A percentile compares a stretch with the other conserved stretches of the same genome.
These are phyloP conservation scores for Amphibalanus amphitrite DNA, from an alignment of 1,140 invertebrate species.

Conservation along the genomic window DNA sequence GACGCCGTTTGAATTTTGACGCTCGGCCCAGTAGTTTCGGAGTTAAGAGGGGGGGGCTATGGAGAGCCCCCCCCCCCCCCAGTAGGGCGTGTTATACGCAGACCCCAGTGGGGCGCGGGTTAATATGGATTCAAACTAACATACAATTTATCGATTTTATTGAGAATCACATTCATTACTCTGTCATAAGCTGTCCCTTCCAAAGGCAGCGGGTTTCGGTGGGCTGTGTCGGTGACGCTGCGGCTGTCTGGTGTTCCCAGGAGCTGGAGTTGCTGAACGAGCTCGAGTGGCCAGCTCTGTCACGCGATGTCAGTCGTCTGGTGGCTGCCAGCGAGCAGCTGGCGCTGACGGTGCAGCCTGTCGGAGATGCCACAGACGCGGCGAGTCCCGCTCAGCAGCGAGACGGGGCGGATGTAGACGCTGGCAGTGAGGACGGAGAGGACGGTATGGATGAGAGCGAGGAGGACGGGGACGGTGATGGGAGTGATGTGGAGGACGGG, in stretches of 20 bases:
- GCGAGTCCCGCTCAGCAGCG: background rate
- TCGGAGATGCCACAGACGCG: constrained; percentile 7
- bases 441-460: background rate
- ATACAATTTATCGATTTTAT: constrained; percentile 1
- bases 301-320: constrained; percentile 4
- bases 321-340: background rate
- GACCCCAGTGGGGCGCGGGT: too few relatives aligned
- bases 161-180: background rate
- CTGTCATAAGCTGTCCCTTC: too few relatives aligned
- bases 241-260: too few relatives aligned
- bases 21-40: too few relatives aligned
- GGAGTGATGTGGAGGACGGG: constrained; percentile 7
- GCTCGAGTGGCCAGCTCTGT: background rate
- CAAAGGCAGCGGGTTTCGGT: too few relatives aligned
- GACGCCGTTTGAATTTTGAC: too few relatives aligned
- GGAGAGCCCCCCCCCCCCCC: too few relatives aligned
- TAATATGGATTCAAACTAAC: too few relatives aligned
- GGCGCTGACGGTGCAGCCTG: background rate
- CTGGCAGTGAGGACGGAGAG: constrained; percentile 4
- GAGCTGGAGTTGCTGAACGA: constrained; percentile 4
- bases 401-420: constrained; percentile 13
- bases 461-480: constrained; percentile 9
- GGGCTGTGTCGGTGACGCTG: too few relatives aligned
- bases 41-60: too few relatives aligned
- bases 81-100: too few relatives aligned